A percentile compares a stretch with the other conserved stretches of the same genome.
Conservation (phyloP, 2,888 invertebrate species). For the Cephus rjabovi region DNA sequence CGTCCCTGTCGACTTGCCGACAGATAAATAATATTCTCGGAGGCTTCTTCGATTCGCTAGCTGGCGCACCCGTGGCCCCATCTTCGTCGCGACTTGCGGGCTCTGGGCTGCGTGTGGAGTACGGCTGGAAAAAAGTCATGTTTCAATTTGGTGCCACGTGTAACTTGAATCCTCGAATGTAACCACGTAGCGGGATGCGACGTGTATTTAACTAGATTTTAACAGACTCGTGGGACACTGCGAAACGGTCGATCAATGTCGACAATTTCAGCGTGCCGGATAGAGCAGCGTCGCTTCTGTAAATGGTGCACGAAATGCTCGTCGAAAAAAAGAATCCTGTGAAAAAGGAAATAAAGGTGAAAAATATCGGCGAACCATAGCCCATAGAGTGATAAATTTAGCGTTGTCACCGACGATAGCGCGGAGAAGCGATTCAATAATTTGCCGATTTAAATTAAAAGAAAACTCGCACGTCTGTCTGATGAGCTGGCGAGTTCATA, state of each 20-base stretch:
- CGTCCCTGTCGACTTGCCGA: background rate
- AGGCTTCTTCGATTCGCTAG: no score
- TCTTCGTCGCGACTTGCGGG: no score
- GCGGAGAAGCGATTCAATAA: background rate
- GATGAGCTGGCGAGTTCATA: no score
- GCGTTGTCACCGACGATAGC: slow-evolving; percentile 1
- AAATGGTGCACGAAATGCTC: slow-evolving; percentile 16
- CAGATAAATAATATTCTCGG: background rate
- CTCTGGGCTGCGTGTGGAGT: background rate
- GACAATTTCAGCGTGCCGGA: slow-evolving; percentile 51
- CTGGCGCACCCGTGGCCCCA: no score
- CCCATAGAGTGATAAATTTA: background rate
- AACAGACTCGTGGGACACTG: slow-evolving; percentile 54
- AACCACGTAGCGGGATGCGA: slow-evolving; percentile 20
- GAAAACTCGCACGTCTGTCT: no score
- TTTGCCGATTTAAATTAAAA: no score
- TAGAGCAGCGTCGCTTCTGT: slow-evolving; percentile 33
- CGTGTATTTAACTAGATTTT: slow-evolving; percentile 62
- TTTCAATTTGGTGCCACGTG: slow-evolving; percentile 52
- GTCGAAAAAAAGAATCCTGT: background rate
- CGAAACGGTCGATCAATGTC: slow-evolving; percentile 57
- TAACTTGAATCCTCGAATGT: slow-evolving; percentile 21
- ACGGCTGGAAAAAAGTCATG: slow-evolving; percentile 42
- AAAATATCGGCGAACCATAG: no score
- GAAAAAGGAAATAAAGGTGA: no score